phyloP scores from a whole-genome alignment of 2,113 vertebrate species.

The Atrichornis clamosus region DNA sequence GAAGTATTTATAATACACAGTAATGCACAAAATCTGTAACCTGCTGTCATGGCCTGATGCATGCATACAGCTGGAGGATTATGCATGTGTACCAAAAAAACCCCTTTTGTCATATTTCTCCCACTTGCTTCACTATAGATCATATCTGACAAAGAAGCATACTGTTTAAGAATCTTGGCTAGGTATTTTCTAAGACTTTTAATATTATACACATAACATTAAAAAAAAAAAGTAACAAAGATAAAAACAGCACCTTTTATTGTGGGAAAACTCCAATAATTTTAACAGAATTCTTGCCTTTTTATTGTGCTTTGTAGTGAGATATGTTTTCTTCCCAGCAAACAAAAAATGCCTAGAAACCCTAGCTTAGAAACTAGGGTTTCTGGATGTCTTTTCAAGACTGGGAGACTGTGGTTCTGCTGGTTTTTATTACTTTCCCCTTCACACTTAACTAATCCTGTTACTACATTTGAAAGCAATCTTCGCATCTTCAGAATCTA shows the following conservation, averaged over 20 bases:
- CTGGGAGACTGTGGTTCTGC: constrained; percentile 59
- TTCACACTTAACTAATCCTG: constrained; percentile 35
- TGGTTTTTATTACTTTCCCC: constrained; percentile 48
- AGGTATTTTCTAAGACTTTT: background rate
- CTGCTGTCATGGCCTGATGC: background rate
- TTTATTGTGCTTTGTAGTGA: background rate
- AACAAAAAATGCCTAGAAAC: background rate
- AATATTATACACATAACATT: background rate
- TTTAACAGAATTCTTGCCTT: background rate
- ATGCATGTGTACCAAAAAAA: background rate
- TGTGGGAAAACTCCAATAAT: background rate
- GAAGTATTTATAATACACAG: background rate
- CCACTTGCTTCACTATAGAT: background rate
- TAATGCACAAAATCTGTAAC: constrained; percentile 15
- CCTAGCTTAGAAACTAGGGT: background rate
- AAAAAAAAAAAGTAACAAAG: background rate
- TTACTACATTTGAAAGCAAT: constrained; percentile 28
- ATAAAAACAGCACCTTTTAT: background rate
- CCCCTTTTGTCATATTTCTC: background rate
- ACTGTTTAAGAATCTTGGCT: background rate
- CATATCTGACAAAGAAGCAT: background rate
- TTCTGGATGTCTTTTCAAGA: constrained; percentile 18
- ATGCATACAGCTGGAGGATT: background rate
- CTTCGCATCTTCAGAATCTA: constrained; percentile 7
- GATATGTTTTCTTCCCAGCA: background rate